phyloP scores from a whole-genome alignment of 2,888 invertebrate genomes.

The Dioctria rufipes region DNA sequence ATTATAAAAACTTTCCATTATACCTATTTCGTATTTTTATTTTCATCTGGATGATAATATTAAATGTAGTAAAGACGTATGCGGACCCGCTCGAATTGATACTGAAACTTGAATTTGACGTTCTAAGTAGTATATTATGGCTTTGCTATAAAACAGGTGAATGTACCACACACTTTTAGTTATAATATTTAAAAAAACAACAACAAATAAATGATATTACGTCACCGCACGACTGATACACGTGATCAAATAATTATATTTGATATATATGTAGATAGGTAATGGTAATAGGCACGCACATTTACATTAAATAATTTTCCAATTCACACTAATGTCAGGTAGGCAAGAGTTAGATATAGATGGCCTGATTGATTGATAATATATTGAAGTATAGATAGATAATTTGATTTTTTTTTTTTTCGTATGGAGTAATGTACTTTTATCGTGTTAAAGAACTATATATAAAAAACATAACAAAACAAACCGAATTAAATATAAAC shows the following conservation, averaged over 20 bases:
- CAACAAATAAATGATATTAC: background rate
- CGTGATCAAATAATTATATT: background rate
- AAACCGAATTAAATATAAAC: no score
- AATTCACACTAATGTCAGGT: background rate
- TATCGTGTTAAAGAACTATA: no score
- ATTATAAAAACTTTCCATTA: slow-evolving; percentile 33
- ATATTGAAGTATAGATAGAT: no score
- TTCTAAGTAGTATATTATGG: background rate
- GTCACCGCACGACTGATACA: background rate
- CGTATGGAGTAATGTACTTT: no score
- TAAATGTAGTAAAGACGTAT: slow-evolving; percentile 11
- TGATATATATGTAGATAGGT: no score
- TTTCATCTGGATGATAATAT: slow-evolving; percentile 30
- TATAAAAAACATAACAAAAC: no score
- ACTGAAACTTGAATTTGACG: background rate
- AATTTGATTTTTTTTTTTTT: no score
- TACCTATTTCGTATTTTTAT: slow-evolving; percentile 44
- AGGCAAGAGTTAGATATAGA: background rate
- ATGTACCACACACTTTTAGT: background rate
- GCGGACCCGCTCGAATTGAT: slow-evolving; percentile 7
- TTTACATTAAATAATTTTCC: background rate
- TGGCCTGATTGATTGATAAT: no score
- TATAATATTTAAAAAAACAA: background rate
- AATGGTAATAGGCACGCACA: background rate
- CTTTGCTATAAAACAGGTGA: background rate